A percentile compares a stretch with the other conserved stretches of the same genome.
These are phyloP conservation scores for Xiphorhynchus elegans DNA, from an alignment of 2,113 vertebrate species.

Conservation along the genomic window DNA sequence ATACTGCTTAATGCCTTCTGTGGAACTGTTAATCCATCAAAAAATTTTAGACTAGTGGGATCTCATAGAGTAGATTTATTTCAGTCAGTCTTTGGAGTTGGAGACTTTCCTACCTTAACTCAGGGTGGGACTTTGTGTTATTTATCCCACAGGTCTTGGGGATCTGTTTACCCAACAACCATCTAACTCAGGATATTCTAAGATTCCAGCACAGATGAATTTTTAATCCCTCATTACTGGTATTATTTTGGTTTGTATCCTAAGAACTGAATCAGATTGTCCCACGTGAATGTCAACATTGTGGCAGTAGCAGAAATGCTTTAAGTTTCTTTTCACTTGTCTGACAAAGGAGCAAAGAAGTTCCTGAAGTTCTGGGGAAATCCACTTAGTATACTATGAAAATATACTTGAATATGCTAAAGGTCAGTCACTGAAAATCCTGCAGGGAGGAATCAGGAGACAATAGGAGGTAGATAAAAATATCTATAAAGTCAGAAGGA, in stretches of 20 bases:
- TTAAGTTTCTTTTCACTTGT: not conserved
- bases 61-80: not conserved
- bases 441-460: not conserved
- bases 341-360: not conserved
- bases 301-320: not conserved
- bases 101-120: not conserved
- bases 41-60: not conserved
- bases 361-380: constrained; percentile 17
- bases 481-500: constrained; percentile 15
- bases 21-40: not conserved
- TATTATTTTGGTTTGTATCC: constrained; percentile 17
- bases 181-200: not conserved
- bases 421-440: constrained; percentile 15
- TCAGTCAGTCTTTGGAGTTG: not conserved
- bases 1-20: not conserved
- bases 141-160: not conserved
- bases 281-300: not conserved
- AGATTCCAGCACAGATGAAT: not conserved
- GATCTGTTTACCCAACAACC: not conserved
- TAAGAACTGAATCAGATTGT: not conserved
- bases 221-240: not conserved
- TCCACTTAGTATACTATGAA: not conserved
- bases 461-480: not conserved
- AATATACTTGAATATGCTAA: not conserved
- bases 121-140: not conserved